Evolutionary conservation across 2,113 vertebrate genomes (phyloP).

Genomic region (Tapirus terrestris): DNA sequence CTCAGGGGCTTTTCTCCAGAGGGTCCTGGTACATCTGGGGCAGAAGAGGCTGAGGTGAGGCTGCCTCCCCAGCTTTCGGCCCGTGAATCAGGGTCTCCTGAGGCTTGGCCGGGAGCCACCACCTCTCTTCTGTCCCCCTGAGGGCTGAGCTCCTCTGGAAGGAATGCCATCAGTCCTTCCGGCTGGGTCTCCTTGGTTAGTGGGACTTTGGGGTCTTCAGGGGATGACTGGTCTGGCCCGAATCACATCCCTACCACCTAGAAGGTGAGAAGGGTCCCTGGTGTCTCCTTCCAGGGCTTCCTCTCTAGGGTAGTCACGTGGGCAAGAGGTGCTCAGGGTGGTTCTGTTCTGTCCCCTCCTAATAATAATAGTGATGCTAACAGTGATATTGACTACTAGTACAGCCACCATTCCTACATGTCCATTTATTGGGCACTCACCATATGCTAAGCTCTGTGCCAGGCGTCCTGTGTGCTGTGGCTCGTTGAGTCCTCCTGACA

Average conservation of each 20-base stretch:
- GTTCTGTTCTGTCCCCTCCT: neutral
- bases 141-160: too few relatives aligned
- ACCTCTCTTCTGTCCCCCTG: neutral
- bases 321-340: neutral
- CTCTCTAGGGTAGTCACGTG: accelerated
- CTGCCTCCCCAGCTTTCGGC: neutral
- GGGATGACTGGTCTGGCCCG: neutral
- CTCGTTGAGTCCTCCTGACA: neutral
- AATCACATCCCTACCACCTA: too few relatives aligned
- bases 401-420: accelerated
- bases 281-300: neutral
- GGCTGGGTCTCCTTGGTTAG: neutral
- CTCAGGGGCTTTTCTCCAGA: neutral
- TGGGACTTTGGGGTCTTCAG: neutral
- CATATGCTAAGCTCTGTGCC: neutral
- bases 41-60: neutral
- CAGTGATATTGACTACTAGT: accelerated
- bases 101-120: neutral
- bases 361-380: accelerated
- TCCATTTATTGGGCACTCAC: accelerated
- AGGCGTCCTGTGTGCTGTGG: accelerated
- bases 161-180: neutral
- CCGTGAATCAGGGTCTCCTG: neutral
- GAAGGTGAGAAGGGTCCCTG: neutral
- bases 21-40: accelerated